Conservation (phyloP, 2,113 vertebrate genomes). For the Melanostigma gelatinosum region DNA sequence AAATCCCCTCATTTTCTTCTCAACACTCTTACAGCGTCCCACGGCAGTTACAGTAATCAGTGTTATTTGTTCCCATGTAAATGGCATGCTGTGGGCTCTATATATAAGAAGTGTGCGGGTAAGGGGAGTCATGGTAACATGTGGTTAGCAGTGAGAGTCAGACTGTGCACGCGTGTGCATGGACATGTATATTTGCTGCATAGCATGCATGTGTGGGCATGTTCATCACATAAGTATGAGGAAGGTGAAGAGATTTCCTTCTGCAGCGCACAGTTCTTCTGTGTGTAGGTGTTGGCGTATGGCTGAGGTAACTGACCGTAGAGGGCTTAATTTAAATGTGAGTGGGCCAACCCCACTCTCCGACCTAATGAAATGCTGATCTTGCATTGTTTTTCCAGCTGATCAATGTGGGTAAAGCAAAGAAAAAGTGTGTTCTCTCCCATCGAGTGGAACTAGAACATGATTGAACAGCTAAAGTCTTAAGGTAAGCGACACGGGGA, state of each 20-base stretch:
- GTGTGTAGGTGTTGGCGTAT: slow-evolving; percentile 38
- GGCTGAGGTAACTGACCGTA: slow-evolving; percentile 43
- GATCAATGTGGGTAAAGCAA: neutral
- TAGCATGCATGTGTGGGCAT: slow-evolving; percentile 31
- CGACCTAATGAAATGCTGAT: slow-evolving; percentile 31
- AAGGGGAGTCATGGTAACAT: slow-evolving; percentile 41
- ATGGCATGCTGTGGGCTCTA: slow-evolving; percentile 21
- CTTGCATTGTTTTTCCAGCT: slow-evolving; percentile 1
- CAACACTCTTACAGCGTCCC: neutral
- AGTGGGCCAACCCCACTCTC: slow-evolving; percentile 37
- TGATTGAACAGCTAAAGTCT: neutral
- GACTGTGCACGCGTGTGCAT: slow-evolving; percentile 6
- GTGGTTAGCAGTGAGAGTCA: slow-evolving; percentile 34
- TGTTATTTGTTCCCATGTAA: slow-evolving; percentile 28
- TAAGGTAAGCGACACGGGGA: neutral
- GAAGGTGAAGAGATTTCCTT: slow-evolving; percentile 29
- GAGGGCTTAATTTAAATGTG: slow-evolving; percentile 53
- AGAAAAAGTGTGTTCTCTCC: neutral
- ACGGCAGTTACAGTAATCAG: slow-evolving; percentile 16
- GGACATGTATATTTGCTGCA: neutral
- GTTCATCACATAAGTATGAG: slow-evolving; percentile 19
- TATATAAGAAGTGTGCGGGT: slow-evolving; percentile 57
- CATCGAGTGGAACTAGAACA: slow-evolving; percentile 18
- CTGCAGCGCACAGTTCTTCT: neutral
- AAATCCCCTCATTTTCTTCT: neutral